Base-by-base conservation (phyloP, 2,797 vertebrate species). In the Menidia menidia region DNA sequence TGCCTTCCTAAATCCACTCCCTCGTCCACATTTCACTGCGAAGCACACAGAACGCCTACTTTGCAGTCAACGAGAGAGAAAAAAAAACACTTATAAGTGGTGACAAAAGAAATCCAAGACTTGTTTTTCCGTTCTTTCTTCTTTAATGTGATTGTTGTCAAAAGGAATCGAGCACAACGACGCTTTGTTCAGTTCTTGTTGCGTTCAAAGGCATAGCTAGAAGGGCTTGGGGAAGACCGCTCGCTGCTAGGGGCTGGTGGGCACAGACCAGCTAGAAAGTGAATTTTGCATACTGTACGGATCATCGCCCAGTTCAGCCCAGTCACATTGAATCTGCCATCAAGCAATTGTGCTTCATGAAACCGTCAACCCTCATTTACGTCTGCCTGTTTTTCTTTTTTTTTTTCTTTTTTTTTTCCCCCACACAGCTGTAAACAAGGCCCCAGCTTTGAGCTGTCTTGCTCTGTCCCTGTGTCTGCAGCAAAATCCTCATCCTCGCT, bases 251-350 rank as follows among this genome's bases (percentile, higher is more conserved):
- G 95, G 95, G 96, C 97, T 97, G 96, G 97, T 98, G 97, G 96
- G 96, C 96, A 94, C 95, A 94, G 95, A 98, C 97, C 96, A 97
- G 97, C 96, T 94, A 95, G 94, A 94, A 94, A 96, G 95, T 95
- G 96, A 96, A 95, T 96, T 97, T 96, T 96, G 96, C 97, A 98
- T 97, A 97, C 96, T 98, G 97, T 97, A 98, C 95, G 96, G 97
- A 98, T 98, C 98, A 97, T 95, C 96, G 95, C 96, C 96, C 96
- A 95, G 96, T 97, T 96, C 97, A 97, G 96, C 94, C 91, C 95
- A 98, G 98, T 98, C 97, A 98, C 95, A 96, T 97, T 95, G 94
- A 96, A 99, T 98, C 96, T 96, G 95, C 93, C 94, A 92, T 98
- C 97, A 98, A 94, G 94, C 95, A 94, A 95, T 92, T 96, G 96